These are phyloP conservation scores for Festucalex cinctus DNA, from an alignment of 2,113 vertebrate species.

Conservation along the genomic window DNA sequence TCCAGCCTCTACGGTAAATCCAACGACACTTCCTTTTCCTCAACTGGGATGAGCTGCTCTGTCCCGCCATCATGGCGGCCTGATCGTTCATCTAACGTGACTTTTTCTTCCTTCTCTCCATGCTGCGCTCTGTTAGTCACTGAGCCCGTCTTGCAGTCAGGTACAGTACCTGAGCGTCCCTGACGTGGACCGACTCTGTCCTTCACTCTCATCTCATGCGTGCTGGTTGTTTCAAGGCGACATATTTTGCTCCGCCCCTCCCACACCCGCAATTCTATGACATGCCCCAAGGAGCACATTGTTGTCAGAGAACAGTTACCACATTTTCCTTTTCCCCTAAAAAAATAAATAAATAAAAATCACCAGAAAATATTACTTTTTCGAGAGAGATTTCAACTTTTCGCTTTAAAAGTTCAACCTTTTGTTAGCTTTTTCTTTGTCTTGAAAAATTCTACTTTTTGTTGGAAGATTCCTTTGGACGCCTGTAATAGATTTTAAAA, in stretches of 20 bases:
- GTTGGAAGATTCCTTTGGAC: too few relatives aligned
- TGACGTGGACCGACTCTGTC: slow-evolving; percentile 29
- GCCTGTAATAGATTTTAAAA: too few relatives aligned
- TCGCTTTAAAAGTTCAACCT: too few relatives aligned
- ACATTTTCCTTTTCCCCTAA: too few relatives aligned
- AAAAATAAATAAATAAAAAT: too few relatives aligned
- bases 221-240: neutral
- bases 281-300: too few relatives aligned
- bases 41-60: neutral
- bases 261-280: neutral
- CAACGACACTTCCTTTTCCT: neutral
- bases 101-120: slow-evolving; percentile 56
- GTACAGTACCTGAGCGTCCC: slow-evolving; percentile 79
- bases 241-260: neutral
- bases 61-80: neutral
- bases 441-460: too few relatives aligned
- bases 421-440: too few relatives aligned
- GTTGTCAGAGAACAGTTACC: too few relatives aligned
- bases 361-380: too few relatives aligned
- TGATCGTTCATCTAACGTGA: slow-evolving; percentile 37
- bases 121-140: slow-evolving; percentile 83
- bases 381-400: too few relatives aligned
- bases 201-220: slow-evolving; percentile 25
- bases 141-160: slow-evolving; percentile 98
- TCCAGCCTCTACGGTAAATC: slow-evolving; percentile 90